Conservation (phyloP, 2,888 invertebrate genomes). For the Drosophila sordidapex region DNA sequence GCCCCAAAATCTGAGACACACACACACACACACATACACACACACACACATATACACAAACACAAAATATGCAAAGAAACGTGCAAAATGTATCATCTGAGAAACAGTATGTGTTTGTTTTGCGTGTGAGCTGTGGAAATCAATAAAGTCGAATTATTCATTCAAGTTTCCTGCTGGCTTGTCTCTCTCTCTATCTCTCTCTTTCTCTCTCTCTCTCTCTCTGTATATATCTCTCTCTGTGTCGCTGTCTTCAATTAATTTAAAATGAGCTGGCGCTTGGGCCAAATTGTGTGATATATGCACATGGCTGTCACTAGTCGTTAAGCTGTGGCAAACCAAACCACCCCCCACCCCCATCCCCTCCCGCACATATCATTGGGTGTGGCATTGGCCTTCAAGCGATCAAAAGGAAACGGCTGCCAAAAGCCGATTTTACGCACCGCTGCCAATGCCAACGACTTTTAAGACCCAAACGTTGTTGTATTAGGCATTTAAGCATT, state of each 20-base stretch:
- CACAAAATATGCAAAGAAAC: constrained; percentile 12
- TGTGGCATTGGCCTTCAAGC: not conserved
- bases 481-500: constrained; percentile 37
- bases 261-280: constrained; percentile 48
- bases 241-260: constrained; percentile 49
- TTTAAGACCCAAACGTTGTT: constrained; percentile 25
- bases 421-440: constrained; percentile 43
- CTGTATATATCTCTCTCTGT: not conserved
- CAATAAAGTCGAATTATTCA: constrained; percentile 63
- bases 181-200: not conserved
- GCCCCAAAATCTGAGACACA: constrained; percentile 26
- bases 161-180: constrained; percentile 34
- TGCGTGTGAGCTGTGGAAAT: constrained; percentile 37
- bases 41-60: not conserved
- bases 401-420: constrained; percentile 19
- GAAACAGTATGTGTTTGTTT: constrained; percentile 25
- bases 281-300: constrained; percentile 26
- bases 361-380: not conserved
- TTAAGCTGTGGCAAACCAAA: not conserved
- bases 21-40: constrained; percentile 5
- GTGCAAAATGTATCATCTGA: constrained; percentile 35
- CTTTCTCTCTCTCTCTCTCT: not conserved
- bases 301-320: constrained; percentile 21
- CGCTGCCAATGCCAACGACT: constrained; percentile 37
- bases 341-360: not conserved